Evolutionary conservation across 92 coral and sea anemone species (phyloP).

Genomic region (Phenganax marumi): DNA sequence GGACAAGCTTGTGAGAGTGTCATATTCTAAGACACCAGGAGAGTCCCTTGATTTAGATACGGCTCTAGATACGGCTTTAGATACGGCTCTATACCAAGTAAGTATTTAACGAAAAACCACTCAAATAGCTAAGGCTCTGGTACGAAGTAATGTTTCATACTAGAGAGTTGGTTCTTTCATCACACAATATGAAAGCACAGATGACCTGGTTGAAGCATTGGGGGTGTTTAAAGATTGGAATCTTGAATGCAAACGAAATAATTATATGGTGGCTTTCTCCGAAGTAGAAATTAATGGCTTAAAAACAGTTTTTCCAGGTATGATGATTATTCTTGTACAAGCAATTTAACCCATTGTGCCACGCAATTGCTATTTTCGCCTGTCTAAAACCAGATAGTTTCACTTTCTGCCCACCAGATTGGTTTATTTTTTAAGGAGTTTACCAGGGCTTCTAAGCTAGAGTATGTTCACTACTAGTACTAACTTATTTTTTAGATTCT

Average conservation of each 20-base stretch:
- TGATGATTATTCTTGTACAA: too few relatives aligned
- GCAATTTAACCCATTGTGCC: too few relatives aligned
- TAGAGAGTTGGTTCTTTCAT: conserved; percentile 36
- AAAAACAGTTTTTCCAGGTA: conserved; percentile 14
- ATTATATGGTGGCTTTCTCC: not conserved
- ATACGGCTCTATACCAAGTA: too few relatives aligned
- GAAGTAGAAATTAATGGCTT: conserved; percentile 17
- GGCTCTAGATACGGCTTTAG: conserved; percentile 15
- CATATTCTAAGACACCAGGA: conserved; percentile 10
- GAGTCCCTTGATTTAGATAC: conserved; percentile 24
- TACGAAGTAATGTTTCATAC: conserved; percentile 40
- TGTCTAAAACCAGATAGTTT: too few relatives aligned
- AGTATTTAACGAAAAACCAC: conserved; percentile 3
- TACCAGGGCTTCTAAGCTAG: not conserved
- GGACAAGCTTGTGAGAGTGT: conserved; percentile 29
- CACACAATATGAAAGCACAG: conserved; percentile 14
- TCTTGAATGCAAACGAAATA: not conserved
- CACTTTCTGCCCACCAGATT: too few relatives aligned
- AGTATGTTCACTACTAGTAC: not conserved
- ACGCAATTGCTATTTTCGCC: too few relatives aligned
- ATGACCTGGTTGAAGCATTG: conserved; percentile 16
- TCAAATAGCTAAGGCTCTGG: too few relatives aligned
- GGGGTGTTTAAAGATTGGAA: conserved; percentile 5
- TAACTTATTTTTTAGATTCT: not conserved
- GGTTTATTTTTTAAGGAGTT: too few relatives aligned